A percentile compares a stretch with the other conserved stretches of the same genome.
These are phyloP conservation scores for Staurois parvus DNA, from an alignment of 2,797 vertebrate genomes.

Conservation along the genomic window DNA sequence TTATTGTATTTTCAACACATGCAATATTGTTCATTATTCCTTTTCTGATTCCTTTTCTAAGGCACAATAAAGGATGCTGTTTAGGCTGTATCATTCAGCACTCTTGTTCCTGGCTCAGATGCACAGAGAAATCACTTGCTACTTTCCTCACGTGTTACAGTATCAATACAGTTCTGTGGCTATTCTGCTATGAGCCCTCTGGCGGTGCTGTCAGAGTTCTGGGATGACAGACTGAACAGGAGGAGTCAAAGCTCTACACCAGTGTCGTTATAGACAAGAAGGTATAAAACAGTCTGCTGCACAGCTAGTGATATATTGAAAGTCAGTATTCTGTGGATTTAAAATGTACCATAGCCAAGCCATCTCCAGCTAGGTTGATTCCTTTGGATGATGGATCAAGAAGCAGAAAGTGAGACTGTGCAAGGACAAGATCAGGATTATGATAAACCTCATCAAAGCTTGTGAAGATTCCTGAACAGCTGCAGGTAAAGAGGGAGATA, in stretches of 20 bases:
- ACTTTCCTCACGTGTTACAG: not conserved
- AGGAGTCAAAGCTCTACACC: conserved; percentile 40
- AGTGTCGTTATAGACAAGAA: conserved; percentile 64
- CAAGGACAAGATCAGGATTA: conserved; percentile 28
- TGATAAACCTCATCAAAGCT: not conserved
- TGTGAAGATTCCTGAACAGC: conserved; percentile 17
- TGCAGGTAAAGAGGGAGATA: conserved; percentile 27
- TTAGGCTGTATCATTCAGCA: no score
- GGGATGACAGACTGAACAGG: conserved; percentile 19
- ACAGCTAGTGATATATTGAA: conserved; percentile 66
- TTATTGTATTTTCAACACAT: no score
- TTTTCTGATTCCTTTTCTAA: no score
- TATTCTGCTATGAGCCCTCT: conserved; percentile 7
- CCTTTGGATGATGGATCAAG: conserved; percentile 58
- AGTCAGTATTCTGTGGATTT: conserved; percentile 68
- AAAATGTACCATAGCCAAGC: conserved; percentile 42
- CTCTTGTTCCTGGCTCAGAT: not conserved
- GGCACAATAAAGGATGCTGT: no score
- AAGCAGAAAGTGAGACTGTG: conserved; percentile 39
- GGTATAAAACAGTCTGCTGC: conserved; percentile 72
- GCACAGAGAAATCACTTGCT: not conserved
- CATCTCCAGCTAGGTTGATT: not conserved
- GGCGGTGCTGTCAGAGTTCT: conserved; percentile 28
- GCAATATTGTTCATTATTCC: no score
- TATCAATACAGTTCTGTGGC: not conserved